Conservation (phyloP, 1,140 invertebrate species). For the Diachasmimorpha longicaudata region DNA sequence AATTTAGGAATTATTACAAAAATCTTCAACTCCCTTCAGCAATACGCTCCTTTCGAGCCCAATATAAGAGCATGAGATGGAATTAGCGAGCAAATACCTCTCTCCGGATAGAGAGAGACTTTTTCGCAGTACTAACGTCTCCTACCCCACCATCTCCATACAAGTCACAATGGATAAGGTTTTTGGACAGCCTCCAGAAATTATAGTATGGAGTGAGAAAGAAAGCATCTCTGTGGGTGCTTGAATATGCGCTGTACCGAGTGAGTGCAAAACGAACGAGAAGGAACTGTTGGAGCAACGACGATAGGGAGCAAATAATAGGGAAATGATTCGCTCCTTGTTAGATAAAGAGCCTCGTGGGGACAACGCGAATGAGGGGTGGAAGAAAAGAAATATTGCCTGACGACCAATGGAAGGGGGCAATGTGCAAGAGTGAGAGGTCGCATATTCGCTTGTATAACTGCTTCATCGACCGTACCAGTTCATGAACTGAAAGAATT, state of each 20-base stretch:
- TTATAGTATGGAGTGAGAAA: conserved; percentile 41
- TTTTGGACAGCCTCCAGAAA: conserved; percentile 61
- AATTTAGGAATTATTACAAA: too few relatives aligned
- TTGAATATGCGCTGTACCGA: conserved; percentile 27
- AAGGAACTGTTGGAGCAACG: conserved; percentile 41
- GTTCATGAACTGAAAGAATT: background rate
- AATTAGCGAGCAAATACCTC: too few relatives aligned
- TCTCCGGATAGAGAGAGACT: background rate
- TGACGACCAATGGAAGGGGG: conserved; percentile 18
- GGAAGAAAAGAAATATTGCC: conserved; percentile 61
- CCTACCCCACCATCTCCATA: background rate
- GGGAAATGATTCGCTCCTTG: conserved; percentile 65
- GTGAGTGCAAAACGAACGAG: conserved; percentile 30
- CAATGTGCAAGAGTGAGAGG: conserved; percentile 8
- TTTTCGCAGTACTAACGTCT: background rate
- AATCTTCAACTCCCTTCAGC: too few relatives aligned
- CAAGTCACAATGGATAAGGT: conserved; percentile 55
- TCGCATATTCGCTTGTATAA: background rate
- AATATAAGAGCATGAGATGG: too few relatives aligned
- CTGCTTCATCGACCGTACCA: background rate
- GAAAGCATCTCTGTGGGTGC: conserved; percentile 21
- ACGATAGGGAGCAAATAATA: conserved; percentile 64
- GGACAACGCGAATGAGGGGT: conserved; percentile 9
- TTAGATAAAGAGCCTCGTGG: conserved; percentile 59
- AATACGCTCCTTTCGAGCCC: too few relatives aligned